A percentile compares a stretch with the other conserved stretches of the same genome.
Conservation (phyloP, 2,113 vertebrate genomes). For the Bos taurus region DNA sequence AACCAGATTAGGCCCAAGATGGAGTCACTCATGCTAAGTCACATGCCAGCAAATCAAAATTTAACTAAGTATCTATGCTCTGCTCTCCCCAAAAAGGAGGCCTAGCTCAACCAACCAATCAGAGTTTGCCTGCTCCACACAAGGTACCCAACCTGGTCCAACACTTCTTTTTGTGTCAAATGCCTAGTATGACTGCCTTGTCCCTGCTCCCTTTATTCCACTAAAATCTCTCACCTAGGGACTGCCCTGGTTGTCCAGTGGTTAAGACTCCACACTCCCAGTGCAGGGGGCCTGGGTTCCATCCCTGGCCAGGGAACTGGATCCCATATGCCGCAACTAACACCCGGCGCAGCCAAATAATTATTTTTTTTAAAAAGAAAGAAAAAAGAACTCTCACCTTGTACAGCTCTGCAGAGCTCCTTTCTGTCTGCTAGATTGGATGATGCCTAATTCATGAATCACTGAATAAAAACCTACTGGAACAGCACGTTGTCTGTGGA, state of each 20-base stretch:
- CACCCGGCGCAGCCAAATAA: background rate
- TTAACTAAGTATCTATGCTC: background rate
- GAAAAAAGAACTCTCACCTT: background rate
- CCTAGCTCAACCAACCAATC: background rate
- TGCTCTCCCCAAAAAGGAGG: background rate
- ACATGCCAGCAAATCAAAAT: background rate
- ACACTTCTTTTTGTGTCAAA: background rate
- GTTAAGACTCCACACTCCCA: background rate
- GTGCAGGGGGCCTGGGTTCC: background rate
- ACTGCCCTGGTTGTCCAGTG: background rate
- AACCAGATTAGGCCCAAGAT: background rate
- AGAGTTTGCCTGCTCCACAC: background rate
- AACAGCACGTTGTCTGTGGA: background rate
- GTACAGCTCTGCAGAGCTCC: background rate
- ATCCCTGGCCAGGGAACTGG: background rate
- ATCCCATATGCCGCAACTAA: background rate
- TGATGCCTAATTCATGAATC: background rate
- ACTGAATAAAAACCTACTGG: background rate
- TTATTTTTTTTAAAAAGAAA: background rate
- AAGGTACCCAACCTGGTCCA: background rate
- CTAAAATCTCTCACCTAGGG: background rate
- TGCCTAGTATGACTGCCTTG: background rate
- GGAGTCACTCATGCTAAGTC: background rate
- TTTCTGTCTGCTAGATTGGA: background rate
- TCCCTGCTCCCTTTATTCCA: background rate